Base-by-base conservation (phyloP, 1,140 invertebrate genomes). In the Listronotus bonariensis region DNA sequence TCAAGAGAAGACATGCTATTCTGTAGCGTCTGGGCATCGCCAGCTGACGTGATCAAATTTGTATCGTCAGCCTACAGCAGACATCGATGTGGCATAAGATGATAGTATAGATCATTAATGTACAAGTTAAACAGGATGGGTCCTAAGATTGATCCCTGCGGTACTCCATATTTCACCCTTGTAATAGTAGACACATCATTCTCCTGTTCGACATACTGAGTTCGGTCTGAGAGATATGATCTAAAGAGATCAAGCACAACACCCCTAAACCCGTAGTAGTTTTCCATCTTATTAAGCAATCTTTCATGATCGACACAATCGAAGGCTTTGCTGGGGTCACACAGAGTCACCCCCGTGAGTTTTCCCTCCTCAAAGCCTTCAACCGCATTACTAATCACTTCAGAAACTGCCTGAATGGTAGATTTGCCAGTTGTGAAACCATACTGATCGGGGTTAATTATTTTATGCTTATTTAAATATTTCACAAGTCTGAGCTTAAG, bases 401-500 rank as follows among this genome's bases (percentile, higher is more conserved):
- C 43, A 57, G 40, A 42, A 6, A 67, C 41, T 4, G 67, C 63
- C 34, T 63, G 17, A 6, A 60, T 56, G 5, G 70, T 67, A 14
- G 66, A 68, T 62, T 48, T 65, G 10, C 61, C 62, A 15, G 48
- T 43, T 11, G 31, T 60, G 49, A 68, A 70, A 3, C 66, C 65
- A 68, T 57, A 62, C 53, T 72, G 68, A 20, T 48, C 54, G 11
- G n/a, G 26, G 41, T 48, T 41, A 14, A 70, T 32, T 40, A 68
- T 42, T n/a, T 68, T 55, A 41, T 62, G 52, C 4, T n/a, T 49
- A 11, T 54, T 59, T 3, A 72, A 49, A 43, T 54, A 69, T 15
- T 61, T 46, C 0, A 60, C 17, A 26, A 72, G 14, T 65, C 67
- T 55, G 10, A 11, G 56, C 53, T 67, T 57, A 11, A 72, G 42